Evolutionary conservation across 2,113 vertebrate genomes (phyloP), one percentile per base, ranked within the genome.

Genomic region (Tragelaphus strepsiceros): DNA sequence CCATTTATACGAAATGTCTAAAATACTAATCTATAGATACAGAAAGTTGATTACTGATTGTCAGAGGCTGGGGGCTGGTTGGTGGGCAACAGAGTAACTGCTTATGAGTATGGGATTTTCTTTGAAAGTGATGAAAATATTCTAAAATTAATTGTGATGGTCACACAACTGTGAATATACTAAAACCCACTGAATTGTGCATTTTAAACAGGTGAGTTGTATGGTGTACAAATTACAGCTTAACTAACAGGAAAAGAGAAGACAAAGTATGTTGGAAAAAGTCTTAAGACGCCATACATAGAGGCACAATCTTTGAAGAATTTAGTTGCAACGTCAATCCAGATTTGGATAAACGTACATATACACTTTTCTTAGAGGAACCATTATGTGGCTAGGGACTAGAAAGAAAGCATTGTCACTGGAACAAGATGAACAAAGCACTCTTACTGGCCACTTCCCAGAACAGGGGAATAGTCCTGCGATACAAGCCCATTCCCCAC

Each of bases 261-360:
- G 26, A 22, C 10, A 51, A 77, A 61, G 16, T 56, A 56, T 43
- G 26, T 43, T 77, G 14, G 28, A 80, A 85, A 59, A 93, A n/a
- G 62, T 90, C 78, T 77, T 46, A 81, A 95, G 80, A 80, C 64
- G 43, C 35, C 62, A 71, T 13, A 90, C 6, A 83, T 1, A 58
- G 30, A 96, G n/a, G 92, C 43, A 94, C 93, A 89, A 30, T 86
- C 49, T 96, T 59, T 64, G 49, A 91, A 91, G 64, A 88, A 93
- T 32, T 83, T 83, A 93, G 82, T 54, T 10, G 54, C 61, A 61
- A n/a, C 14, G 46, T 88, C 80, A 89, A 53, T 61, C 62, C 54
- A 32, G 78, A 94, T 6, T 62, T 88, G 59, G 24, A 67, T 81
- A 94, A 95, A 88, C 21, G 85, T 28, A 49, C 15, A 82, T 9